Evolutionary conservation across 2,113 vertebrate genomes (phyloP).

Genomic region (Recurvirostra avosetta): DNA sequence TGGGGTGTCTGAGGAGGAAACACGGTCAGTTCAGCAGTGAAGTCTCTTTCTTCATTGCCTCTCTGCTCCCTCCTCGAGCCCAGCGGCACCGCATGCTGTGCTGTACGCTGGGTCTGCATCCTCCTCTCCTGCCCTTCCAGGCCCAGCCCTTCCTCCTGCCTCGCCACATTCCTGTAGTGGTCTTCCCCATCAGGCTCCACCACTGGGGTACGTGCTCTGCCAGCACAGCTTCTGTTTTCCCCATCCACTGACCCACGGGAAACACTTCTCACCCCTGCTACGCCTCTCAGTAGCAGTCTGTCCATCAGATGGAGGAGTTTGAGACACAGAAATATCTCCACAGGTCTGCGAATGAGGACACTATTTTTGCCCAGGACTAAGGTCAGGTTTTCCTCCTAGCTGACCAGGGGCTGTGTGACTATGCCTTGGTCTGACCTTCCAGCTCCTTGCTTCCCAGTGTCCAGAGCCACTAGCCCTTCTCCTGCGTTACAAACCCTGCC

Average conservation of each 20-base stretch:
- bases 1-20: background rate
- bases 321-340: background rate
- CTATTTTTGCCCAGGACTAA: background rate
- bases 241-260: rapidly evolving
- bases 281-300: background rate
- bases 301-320: background rate
- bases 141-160: background rate
- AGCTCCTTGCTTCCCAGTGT: background rate
- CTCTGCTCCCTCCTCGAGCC: background rate
- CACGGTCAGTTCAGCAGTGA: too few relatives aligned
- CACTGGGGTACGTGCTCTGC: rapidly evolving
- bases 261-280: background rate
- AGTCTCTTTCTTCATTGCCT: background rate
- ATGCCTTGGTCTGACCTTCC: background rate
- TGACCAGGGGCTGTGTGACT: background rate
- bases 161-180: background rate
- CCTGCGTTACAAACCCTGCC: background rate
- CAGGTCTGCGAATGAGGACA: background rate
- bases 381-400: background rate
- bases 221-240: background rate
- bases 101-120: rapidly evolving
- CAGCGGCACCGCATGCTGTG: background rate
- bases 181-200: background rate
- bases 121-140: background rate
- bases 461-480: background rate